Percentiles rank a stretch among this genome's conserved stretches.
These are phyloP conservation scores for Dolichotis patagonum DNA, from an alignment of 2,113 vertebrate genomes.

Conservation along the genomic window DNA sequence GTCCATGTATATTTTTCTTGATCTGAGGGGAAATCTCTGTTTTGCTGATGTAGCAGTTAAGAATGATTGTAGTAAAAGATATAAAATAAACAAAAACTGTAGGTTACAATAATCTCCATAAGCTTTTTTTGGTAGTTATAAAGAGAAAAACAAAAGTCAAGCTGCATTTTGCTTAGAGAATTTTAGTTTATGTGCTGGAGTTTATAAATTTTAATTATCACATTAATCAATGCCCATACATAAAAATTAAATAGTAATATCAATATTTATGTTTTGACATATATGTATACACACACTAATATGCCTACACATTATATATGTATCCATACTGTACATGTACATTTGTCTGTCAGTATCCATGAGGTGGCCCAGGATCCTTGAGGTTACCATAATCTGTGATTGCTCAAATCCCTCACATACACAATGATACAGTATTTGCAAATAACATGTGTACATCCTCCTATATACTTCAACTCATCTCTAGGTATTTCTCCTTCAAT, in stretches of 20 bases:
- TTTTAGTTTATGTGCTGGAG: background rate
- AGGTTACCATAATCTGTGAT: background rate
- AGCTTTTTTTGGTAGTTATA: background rate
- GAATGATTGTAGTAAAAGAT: background rate
- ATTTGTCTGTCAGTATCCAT: background rate
- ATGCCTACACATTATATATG: too few relatives aligned
- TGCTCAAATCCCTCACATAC: background rate
- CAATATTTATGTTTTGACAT: background rate
- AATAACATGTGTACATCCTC: background rate
- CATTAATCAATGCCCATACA: background rate
- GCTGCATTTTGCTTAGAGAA: background rate
- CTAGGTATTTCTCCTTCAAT: background rate
- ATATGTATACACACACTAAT: too few relatives aligned
- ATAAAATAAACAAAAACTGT: background rate
- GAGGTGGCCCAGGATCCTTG: background rate
- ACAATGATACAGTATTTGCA: background rate
- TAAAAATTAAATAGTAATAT: background rate
- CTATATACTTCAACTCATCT: background rate
- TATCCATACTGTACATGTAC: background rate
- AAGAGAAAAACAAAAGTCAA: background rate
- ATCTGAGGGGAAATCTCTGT: background rate
- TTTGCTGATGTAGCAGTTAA: background rate
- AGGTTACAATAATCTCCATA: background rate
- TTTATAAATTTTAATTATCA: background rate
- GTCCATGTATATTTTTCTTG: background rate